Conservation (phyloP, 2,113 vertebrate species). For the Seriola rivoliana region DNA sequence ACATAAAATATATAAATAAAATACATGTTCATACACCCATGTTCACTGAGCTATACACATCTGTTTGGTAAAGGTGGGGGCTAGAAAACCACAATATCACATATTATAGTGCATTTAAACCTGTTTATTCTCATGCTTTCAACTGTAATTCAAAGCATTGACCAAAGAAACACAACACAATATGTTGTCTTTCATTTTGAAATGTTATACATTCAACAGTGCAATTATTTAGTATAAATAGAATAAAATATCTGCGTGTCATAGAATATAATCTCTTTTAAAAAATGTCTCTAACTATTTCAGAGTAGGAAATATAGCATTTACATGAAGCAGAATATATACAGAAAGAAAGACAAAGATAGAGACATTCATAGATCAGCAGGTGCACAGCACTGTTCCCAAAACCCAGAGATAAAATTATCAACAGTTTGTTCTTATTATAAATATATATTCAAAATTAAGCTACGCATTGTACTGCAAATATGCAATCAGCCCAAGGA, state of each 20-base stretch:
- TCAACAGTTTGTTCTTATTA: constrained; percentile 40
- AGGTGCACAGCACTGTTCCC: constrained; percentile 67
- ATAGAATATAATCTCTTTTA: constrained; percentile 70
- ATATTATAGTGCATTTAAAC: constrained; percentile 26
- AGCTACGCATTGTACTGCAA: constrained; percentile 50
- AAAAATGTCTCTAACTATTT: constrained; percentile 34
- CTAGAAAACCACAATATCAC: background rate
- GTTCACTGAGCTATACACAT: background rate
- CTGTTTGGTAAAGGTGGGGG: background rate
- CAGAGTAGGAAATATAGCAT: constrained; percentile 69
- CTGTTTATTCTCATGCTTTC: constrained; percentile 64
- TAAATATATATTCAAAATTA: constrained; percentile 65
- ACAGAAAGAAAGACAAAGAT: constrained; percentile 40
- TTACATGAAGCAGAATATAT: constrained; percentile 57
- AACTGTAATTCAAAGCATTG: constrained; percentile 49
- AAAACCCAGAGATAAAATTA: constrained; percentile 58
- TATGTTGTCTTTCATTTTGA: constrained; percentile 40
- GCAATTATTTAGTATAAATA: constrained; percentile 72
- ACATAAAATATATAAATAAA: background rate
- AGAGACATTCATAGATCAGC: constrained; percentile 60
- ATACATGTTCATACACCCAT: background rate
- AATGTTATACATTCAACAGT: constrained; percentile 60
- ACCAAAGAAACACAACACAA: constrained; percentile 35
- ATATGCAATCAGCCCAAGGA: constrained; percentile 40
- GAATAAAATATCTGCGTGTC: constrained; percentile 68